A percentile compares a stretch with the other conserved stretches of the same genome.
phyloP scores from a whole-genome alignment of 1,140 invertebrate species.

The Papilio polytes region DNA sequence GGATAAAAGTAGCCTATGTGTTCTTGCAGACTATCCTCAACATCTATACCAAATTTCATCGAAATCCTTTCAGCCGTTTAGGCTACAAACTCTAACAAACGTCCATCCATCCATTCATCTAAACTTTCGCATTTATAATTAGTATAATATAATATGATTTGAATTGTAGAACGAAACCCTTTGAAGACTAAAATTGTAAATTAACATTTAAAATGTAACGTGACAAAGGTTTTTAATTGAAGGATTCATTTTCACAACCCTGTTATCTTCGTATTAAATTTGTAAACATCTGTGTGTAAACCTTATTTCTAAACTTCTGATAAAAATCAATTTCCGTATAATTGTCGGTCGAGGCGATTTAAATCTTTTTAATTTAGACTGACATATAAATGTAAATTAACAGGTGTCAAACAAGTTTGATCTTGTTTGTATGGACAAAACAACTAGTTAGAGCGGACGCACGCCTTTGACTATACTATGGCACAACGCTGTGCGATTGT shows the following conservation, averaged over 20 bases:
- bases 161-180: background rate
- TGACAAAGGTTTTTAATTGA: background rate
- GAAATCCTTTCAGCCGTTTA: too few relatives aligned
- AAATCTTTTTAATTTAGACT: slow-evolving; percentile 4
- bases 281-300: background rate
- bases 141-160: too few relatives aligned
- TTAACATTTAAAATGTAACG: background rate
- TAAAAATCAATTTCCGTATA: slow-evolving; percentile 1
- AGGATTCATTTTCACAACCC: background rate
- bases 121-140: too few relatives aligned
- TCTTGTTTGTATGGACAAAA: background rate
- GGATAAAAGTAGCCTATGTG: too few relatives aligned
- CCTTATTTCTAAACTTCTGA: background rate
- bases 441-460: background rate
- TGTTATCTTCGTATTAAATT: background rate
- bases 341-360: background rate
- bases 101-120: too few relatives aligned
- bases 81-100: too few relatives aligned
- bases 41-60: too few relatives aligned
- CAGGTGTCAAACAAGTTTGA: slow-evolving; percentile 10
- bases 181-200: background rate
- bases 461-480: too few relatives aligned
- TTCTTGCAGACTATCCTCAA: too few relatives aligned
- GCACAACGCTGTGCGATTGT: too few relatives aligned
- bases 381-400: background rate